Conservation (phyloP, 2,797 vertebrate genomes). For the Eulemur albifrons region DNA sequence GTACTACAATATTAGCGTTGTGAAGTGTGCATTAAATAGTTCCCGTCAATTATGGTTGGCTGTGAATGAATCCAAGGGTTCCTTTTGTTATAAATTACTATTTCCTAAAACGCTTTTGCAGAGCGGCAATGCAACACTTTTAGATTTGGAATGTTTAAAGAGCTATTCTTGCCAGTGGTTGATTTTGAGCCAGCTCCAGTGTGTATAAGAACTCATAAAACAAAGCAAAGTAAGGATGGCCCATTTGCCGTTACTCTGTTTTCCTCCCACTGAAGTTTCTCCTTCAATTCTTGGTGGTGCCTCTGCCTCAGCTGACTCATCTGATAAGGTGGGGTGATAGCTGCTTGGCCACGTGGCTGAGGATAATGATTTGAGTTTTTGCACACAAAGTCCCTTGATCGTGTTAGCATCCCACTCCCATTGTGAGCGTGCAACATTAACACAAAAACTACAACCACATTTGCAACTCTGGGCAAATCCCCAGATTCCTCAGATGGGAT, state of each 20-base stretch:
- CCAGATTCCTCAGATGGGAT: background rate
- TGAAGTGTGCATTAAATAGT: conserved; percentile 5
- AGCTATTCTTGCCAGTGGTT: conserved; percentile 50
- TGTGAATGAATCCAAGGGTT: conserved; percentile 56
- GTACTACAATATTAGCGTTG: background rate
- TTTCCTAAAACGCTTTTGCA: conserved; percentile 69
- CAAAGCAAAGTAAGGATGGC: background rate
- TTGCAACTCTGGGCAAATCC: background rate
- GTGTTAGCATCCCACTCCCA: too few relatives aligned
- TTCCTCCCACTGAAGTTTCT: background rate
- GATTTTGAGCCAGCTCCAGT: conserved; percentile 47
- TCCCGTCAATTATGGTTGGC: conserved; percentile 50
- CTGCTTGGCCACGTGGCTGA: background rate
- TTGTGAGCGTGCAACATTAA: background rate
- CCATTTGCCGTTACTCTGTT: background rate
- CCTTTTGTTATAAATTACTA: conserved; percentile 72
- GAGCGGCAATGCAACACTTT: conserved; percentile 56
- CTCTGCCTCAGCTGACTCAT: background rate
- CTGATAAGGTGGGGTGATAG: background rate
- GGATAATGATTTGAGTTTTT: background rate
- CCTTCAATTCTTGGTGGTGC: background rate
- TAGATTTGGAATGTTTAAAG: conserved; percentile 55
- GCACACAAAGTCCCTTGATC: background rate
- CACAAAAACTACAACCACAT: background rate
- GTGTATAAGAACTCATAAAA: conserved; percentile 34